These are phyloP conservation scores for Saxidomus purpurata DNA, from an alignment of 1,140 invertebrate species.

Conservation along the genomic window DNA sequence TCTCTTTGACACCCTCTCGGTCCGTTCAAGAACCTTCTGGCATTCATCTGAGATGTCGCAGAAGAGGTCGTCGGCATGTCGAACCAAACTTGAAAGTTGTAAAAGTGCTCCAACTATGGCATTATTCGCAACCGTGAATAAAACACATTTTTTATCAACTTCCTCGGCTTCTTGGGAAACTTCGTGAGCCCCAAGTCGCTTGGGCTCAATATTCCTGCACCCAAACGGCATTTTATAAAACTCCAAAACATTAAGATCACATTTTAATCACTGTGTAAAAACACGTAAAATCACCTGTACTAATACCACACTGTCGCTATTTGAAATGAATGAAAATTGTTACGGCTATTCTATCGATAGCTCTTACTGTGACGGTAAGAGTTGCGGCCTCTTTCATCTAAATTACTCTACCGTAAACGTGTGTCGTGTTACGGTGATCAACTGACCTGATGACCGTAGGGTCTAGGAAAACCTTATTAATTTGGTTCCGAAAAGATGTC, in stretches of 20 bases:
- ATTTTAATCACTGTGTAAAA: conserved; percentile 35
- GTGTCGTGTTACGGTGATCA: neutral
- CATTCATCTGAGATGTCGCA: conserved; percentile 91
- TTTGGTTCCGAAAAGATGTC: neutral
- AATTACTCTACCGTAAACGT: conserved; percentile 54
- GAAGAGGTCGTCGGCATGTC: conserved; percentile 93
- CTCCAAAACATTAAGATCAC: conserved; percentile 35
- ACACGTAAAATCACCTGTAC: conserved; percentile 42
- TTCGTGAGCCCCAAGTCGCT: conserved; percentile 73
- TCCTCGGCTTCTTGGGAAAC: conserved; percentile 64
- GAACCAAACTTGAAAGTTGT: conserved; percentile 92
- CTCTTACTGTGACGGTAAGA: conserved; percentile 10
- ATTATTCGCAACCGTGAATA: conserved; percentile 90
- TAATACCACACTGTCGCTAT: conserved; percentile 28
- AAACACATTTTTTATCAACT: conserved; percentile 54
- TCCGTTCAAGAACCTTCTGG: conserved; percentile 90
- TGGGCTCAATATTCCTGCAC: conserved; percentile 76
- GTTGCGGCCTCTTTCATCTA: conserved; percentile 29
- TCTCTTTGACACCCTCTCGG: conserved; percentile 89
- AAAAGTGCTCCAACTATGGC: conserved; percentile 92
- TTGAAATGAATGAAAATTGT: conserved; percentile 41
- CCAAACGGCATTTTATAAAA: conserved; percentile 77
- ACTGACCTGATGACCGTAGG: conserved; percentile 13
- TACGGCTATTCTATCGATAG: conserved; percentile 47
- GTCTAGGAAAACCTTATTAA: conserved; percentile 1